Evolutionary conservation across 1,140 invertebrate genomes (phyloP).

Genomic region (Drosophila equinoxialis): DNA sequence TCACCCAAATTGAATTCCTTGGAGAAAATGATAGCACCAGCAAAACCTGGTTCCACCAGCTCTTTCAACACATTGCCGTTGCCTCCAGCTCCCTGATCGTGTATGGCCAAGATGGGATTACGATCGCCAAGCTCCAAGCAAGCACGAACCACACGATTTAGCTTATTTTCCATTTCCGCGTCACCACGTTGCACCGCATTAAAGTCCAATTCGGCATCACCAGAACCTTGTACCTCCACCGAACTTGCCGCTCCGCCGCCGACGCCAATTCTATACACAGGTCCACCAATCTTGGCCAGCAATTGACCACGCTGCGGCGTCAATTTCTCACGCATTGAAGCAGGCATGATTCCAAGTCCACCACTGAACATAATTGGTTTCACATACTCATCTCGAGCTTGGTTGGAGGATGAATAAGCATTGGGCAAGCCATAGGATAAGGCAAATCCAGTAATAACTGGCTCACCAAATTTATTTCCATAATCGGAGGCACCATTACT

Average conservation of each 20-base stretch:
- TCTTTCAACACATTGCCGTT: slow-evolving; percentile 99
- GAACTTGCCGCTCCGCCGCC: slow-evolving; percentile 98
- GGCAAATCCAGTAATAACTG: slow-evolving; percentile 95
- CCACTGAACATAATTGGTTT: slow-evolving; percentile 99
- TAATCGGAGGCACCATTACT: slow-evolving; percentile 99
- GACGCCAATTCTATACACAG: slow-evolving; percentile 98
- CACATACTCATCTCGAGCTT: slow-evolving; percentile 94
- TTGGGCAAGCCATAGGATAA: slow-evolving; percentile 94
- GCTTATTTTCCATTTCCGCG: slow-evolving; percentile 99
- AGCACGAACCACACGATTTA: slow-evolving; percentile 96
- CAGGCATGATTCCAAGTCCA: slow-evolving; percentile 93
- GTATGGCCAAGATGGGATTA: slow-evolving; percentile 94
- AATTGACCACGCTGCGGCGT: slow-evolving; percentile 85
- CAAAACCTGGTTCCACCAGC: slow-evolving; percentile 91
- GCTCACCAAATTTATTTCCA: slow-evolving; percentile 99
- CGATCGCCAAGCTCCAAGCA: slow-evolving; percentile 91
- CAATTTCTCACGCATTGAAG: slow-evolving; percentile 61
- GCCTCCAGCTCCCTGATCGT: slow-evolving; percentile 93
- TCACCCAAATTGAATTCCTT: slow-evolving; percentile 96
- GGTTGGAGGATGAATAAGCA: slow-evolving; percentile 68
- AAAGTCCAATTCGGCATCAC: slow-evolving; percentile 94
- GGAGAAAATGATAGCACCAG: slow-evolving; percentile 95
- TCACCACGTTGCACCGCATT: slow-evolving; percentile 98
- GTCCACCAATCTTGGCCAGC: slow-evolving; percentile 97
- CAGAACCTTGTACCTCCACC: slow-evolving; percentile 94